Conservation (phyloP, 2,113 vertebrate genomes). For the Macaca mulatta region DNA sequence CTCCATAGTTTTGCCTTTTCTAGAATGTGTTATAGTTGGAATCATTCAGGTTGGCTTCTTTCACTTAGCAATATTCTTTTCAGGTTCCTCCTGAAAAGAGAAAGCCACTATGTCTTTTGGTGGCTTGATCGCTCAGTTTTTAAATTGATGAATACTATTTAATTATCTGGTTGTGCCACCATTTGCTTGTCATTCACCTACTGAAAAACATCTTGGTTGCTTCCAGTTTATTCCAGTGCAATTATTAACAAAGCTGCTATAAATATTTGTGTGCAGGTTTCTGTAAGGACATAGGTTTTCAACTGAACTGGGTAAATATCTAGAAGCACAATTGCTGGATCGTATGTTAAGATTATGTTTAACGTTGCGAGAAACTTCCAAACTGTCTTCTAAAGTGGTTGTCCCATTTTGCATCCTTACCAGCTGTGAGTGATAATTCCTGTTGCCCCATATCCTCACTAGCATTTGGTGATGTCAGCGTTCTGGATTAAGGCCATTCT, state of each 20-base stretch:
- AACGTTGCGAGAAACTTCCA: not conserved
- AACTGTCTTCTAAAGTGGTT: not conserved
- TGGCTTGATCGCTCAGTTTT: not conserved
- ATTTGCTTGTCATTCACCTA: not conserved
- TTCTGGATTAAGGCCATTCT: not conserved
- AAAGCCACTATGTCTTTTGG: not conserved
- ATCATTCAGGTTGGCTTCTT: not conserved
- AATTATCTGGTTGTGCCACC: not conserved
- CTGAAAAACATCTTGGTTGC: not conserved
- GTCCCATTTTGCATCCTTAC: not conserved
- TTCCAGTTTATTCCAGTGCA: not conserved
- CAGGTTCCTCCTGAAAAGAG: not conserved
- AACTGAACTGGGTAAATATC: not conserved
- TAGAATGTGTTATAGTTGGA: not conserved
- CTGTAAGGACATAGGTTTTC: not conserved
- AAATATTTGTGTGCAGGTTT: not conserved
- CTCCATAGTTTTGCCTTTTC: not conserved
- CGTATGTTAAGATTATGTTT: not conserved
- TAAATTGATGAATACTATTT: not conserved
- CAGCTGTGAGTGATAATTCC: not conserved
- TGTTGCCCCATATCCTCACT: not conserved
- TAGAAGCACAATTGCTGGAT: not conserved
- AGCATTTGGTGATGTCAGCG: not conserved
- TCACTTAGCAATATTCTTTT: not conserved
- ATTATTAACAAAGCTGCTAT: not conserved